phyloP scores from a whole-genome alignment of 2,797 vertebrate genomes.

The Miichthys miiuy region DNA sequence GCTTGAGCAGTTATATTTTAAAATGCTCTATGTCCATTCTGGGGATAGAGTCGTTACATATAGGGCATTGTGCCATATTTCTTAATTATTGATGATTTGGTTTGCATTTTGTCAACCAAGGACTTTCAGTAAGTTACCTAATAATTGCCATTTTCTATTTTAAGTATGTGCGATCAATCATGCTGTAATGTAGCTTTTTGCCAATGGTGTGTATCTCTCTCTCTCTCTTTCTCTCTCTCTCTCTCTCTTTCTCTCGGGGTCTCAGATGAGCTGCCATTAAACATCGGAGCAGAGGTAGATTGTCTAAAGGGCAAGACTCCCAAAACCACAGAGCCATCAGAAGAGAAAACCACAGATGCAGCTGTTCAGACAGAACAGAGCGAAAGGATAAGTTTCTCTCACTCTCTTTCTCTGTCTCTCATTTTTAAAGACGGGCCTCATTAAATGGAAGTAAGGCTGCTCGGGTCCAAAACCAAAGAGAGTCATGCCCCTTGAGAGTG shows the following conservation, averaged over 20 bases:
- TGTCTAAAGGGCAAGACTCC: slow-evolving; percentile 71
- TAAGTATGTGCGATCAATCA: slow-evolving; percentile 51
- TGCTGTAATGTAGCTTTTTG: slow-evolving; percentile 32
- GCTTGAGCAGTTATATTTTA: slow-evolving; percentile 42
- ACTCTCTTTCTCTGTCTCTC: slow-evolving; percentile 57
- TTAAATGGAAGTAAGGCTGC: slow-evolving; percentile 75
- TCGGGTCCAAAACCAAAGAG: slow-evolving; percentile 72
- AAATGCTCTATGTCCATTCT: slow-evolving; percentile 27
- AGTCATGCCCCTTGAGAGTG: slow-evolving; percentile 71
- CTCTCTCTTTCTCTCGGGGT: slow-evolving; percentile 9
- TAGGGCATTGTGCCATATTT: slow-evolving; percentile 32
- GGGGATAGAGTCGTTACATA: slow-evolving; percentile 26
- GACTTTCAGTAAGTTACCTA: slow-evolving; percentile 49
- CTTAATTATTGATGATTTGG: slow-evolving; percentile 55
- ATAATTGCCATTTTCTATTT: slow-evolving; percentile 48
- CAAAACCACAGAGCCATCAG: slow-evolving; percentile 74
- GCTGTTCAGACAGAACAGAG: slow-evolving; percentile 79
- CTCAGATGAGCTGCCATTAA: slow-evolving; percentile 67
- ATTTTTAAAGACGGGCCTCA: slow-evolving; percentile 67
- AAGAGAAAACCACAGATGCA: slow-evolving; percentile 80
- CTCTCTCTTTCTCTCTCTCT: slow-evolving; percentile 4
- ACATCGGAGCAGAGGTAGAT: slow-evolving; percentile 68
- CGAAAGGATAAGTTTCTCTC: slow-evolving; percentile 68
- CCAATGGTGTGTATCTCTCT: slow-evolving; percentile 37
- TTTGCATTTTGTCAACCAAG: slow-evolving; percentile 40